Base-by-base conservation (phyloP, 2,888 invertebrate genomes). In the Polydrusus cervinus region DNA sequence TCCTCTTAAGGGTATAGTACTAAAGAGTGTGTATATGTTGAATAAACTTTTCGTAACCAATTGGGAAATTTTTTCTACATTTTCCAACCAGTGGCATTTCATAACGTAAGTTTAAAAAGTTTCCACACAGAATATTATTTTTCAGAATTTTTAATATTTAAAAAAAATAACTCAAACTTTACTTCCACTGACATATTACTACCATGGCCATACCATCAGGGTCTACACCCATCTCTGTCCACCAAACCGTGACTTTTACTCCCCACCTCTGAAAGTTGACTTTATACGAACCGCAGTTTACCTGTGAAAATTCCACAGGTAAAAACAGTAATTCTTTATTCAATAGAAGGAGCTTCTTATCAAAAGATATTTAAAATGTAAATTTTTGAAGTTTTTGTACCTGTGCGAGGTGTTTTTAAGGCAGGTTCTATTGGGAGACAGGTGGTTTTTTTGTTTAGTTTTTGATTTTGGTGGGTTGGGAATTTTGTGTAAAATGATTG, bases 401-500 rank as follows among this genome's bases (percentile, higher is more conserved):
- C 62, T 18, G 71, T 20, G 53, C 11, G 61, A 38, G 38, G 60
- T 70, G 70, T 57, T 47, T 43, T 53, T 9, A 14, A 16, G 57
- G 14, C 16, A 60, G 16, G 16, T 30, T 30, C 14, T 34, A 25
- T 25, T 25, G 66, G 47, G 8, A 6, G 49, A 68, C 73, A 73
- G 74, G 61, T 74, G 61, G 62, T 16, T 40, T 69, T 14, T 55
- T 40, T 20, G 9, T 47, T 62, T 62, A 34, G 47, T 40, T 51
- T 34, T 30, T 13, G 30, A 30, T 30, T n/a, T n/a, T 14, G 18
- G 30, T 18, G 66, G 49, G 51, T 9, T 1, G n/a, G 1, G 20
- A 40, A 57, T 30, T 62, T 40, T 30, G n/a, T 14, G 3, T 45
- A 91, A 88, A 83, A 94, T 94, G 94, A 92, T 93, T 79, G 92